A percentile compares a stretch with the other conserved stretches of the same genome.
These are phyloP conservation scores for Phataginus tricuspis DNA, from an alignment of 2,797 vertebrate genomes.

Conservation along the genomic window DNA sequence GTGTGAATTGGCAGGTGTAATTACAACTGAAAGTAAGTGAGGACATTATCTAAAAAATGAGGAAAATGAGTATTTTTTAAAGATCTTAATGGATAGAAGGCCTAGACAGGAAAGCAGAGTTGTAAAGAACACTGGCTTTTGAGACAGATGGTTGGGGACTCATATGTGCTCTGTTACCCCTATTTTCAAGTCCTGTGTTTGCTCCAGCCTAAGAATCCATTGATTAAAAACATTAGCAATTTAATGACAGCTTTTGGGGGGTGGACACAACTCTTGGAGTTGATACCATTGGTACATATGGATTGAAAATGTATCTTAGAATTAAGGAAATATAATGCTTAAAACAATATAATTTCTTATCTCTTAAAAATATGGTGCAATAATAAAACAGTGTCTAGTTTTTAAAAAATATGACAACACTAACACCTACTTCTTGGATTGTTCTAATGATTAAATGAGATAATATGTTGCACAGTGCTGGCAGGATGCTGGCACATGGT, in stretches of 20 bases:
- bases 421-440: neutral
- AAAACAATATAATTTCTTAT: neutral
- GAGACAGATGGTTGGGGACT: neutral
- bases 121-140: neutral
- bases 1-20: neutral
- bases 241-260: neutral
- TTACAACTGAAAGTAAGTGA: neutral
- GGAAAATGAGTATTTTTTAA: neutral
- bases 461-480: no score
- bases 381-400: neutral
- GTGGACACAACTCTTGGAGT: neutral
- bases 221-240: neutral
- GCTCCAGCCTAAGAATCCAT: neutral
- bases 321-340: neutral
- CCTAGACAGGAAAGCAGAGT: neutral
- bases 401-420: neutral
- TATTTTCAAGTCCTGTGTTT: neutral
- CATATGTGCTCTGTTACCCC: neutral
- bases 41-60: neutral
- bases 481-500: rapidly evolving
- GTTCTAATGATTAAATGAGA: neutral
- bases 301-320: neutral
- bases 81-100: neutral
- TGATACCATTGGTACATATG: neutral
- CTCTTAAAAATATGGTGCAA: neutral